A percentile compares a stretch with the other conserved stretches of the same genome.
These are phyloP conservation scores for Meteorus sp. DNA, from an alignment of 1,140 invertebrate genomes.

Conservation along the genomic window DNA sequence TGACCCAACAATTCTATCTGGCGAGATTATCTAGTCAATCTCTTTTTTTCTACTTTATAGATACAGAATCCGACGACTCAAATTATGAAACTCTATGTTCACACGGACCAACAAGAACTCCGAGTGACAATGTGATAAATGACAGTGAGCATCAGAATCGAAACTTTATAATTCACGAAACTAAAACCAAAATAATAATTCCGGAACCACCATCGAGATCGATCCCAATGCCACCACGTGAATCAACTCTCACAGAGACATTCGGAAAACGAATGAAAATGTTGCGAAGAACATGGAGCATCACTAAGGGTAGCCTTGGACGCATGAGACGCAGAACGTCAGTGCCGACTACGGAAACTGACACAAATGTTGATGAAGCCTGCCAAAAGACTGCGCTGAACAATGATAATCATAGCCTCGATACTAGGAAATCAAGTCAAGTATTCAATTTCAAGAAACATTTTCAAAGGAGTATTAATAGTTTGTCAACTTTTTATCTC, in stretches of 20 bases:
- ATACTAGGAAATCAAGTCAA: slow-evolving; percentile 29
- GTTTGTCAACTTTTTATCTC: slow-evolving; percentile 50
- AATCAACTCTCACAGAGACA: slow-evolving; percentile 47
- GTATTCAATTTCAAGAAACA: slow-evolving; percentile 50
- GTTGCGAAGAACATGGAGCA: slow-evolving; percentile 51
- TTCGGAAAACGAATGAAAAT: slow-evolving; percentile 50
- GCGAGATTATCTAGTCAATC: too few relatives aligned
- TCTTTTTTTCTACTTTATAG: slow-evolving; percentile 38
- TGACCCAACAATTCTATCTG: too few relatives aligned
- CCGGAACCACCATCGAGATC: slow-evolving; percentile 45
- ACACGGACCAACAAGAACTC: slow-evolving; percentile 40
- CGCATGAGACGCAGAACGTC: slow-evolving; percentile 45
- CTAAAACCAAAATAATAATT: slow-evolving; percentile 2
- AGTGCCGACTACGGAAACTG: slow-evolving; percentile 23
- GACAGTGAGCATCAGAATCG: neutral
- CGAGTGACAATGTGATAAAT: slow-evolving; percentile 32
- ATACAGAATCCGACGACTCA: slow-evolving; percentile 50
- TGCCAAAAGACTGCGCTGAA: slow-evolving; percentile 27
- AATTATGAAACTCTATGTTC: slow-evolving; percentile 51
- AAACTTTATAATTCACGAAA: neutral
- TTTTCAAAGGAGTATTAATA: slow-evolving; percentile 37
- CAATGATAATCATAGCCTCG: slow-evolving; percentile 30
- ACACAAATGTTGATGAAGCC: slow-evolving; percentile 25
- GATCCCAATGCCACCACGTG: slow-evolving; percentile 47
- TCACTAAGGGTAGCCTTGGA: slow-evolving; percentile 53